Evolutionary conservation across 2,113 vertebrate genomes (phyloP), one percentile per base, ranked within the genome.

Genomic region (Esox niger): DNA sequence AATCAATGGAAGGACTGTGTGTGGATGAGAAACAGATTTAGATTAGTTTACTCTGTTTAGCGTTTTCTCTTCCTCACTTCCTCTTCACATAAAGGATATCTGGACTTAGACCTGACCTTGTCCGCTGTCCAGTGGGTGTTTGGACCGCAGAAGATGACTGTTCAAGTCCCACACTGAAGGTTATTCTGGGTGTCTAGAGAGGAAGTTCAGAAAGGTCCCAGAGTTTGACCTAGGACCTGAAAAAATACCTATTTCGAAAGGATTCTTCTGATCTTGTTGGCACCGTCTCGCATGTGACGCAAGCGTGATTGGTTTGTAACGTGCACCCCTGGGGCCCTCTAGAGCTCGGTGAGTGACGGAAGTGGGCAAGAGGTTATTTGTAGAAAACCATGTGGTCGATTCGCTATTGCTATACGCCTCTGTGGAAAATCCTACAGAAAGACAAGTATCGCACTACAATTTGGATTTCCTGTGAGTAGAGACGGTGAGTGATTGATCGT

Each of bases 331-430:
- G 76, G 72, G 82, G 62, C 70, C 66, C 33, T 72, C 82, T 29
- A 83, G 71, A 83, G 69, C 70, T 75, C 76, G 76, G 81, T 33
- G 64, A 76, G 82, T 82, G 79, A 88, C 86, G 84, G 79, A 81
- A 84, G 79, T 77, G 77, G 76, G 71, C 80, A 57, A 20, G 73
- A 71, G 74, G 77, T 60, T 67, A 81, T 79, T 76, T 81, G 68
- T 62, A 84, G 72, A 87, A 74, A 85, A 81, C 64, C 69, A 89
- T 86, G 84, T 80, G 81, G 77, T 20, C 17, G 20, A 6, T 17
- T 33, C 59, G n/a, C n/a, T 32, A 79, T 52, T 43, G 13, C 38
- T 4, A n/a, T n/a, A 66, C 69, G 65, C 67, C 68, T 82, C 26
- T 63, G 2, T 65, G 78, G 79, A 83, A 54, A 21, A 67, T 63